Conservation (phyloP, 2,888 invertebrate species). For the Coremacera marginata region DNA sequence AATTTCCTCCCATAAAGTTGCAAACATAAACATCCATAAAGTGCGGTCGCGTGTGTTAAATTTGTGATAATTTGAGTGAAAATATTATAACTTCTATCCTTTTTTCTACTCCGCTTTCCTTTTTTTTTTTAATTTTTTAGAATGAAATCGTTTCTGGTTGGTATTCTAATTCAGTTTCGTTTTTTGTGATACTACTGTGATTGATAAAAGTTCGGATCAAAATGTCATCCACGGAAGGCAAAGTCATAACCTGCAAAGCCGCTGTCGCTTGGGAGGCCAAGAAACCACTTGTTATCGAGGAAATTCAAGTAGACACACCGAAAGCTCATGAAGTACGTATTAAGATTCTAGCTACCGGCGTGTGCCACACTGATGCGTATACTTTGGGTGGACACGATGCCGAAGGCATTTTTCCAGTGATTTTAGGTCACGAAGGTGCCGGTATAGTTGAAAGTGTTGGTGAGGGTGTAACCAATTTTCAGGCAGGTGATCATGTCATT, state of each 20-base stretch:
- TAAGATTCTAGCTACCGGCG: slow-evolving; percentile 81
- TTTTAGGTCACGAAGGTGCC: slow-evolving; percentile 96
- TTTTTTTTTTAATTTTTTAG: too few relatives aligned
- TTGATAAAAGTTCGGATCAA: background rate
- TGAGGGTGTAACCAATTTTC: slow-evolving; percentile 87
- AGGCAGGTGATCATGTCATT: slow-evolving; percentile 96
- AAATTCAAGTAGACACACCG: slow-evolving; percentile 94
- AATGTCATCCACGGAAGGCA: slow-evolving; percentile 54
- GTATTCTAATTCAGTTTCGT: too few relatives aligned
- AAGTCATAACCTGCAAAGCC: slow-evolving; percentile 91
- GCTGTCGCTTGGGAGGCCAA: too few relatives aligned
- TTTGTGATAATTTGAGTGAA: too few relatives aligned
- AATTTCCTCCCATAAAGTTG: too few relatives aligned
- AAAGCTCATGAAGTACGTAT: slow-evolving; percentile 92
- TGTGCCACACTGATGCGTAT: slow-evolving; percentile 95
- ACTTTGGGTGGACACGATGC: slow-evolving; percentile 90
- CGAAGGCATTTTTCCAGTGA: too few relatives aligned
- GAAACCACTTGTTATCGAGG: slow-evolving; percentile 89
- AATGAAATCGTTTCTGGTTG: too few relatives aligned
- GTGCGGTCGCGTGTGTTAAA: too few relatives aligned
- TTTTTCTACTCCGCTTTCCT: too few relatives aligned
- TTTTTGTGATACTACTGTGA: too few relatives aligned
- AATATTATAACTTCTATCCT: too few relatives aligned
- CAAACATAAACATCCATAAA: too few relatives aligned
- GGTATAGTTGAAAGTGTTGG: slow-evolving; percentile 98